Percentiles rank a stretch among this genome's conserved stretches.
These are phyloP conservation scores for Xanthia icteritia DNA, from an alignment of 2,888 invertebrate species.

Conservation along the genomic window DNA sequence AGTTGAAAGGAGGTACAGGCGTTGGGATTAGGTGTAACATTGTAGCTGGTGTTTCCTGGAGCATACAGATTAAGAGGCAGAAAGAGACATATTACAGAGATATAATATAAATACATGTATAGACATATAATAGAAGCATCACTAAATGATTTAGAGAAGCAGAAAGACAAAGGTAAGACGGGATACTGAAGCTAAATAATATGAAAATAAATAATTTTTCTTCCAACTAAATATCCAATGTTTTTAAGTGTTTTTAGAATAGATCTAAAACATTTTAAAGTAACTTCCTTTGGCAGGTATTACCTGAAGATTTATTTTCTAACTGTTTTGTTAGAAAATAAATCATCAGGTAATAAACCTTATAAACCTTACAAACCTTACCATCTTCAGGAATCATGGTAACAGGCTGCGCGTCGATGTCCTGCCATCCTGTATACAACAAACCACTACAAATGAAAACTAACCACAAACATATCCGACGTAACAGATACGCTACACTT, in stretches of 20 bases:
- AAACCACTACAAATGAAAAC: neutral
- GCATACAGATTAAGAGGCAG: neutral
- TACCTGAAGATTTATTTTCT: neutral
- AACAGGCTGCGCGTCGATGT: no score
- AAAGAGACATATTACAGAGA: neutral
- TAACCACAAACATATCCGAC: neutral
- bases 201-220: neutral
- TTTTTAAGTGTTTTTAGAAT: neutral
- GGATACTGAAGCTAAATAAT: neutral
- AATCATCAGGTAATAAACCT: no score
- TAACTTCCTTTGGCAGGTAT: neutral
- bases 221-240: neutral
- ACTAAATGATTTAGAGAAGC: neutral
- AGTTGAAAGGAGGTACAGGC: neutral
- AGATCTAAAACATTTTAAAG: neutral
- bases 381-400: no score
- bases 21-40: neutral
- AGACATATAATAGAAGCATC: neutral
- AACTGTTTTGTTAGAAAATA: no score
- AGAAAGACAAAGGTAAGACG: neutral
- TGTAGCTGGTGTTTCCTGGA: neutral
- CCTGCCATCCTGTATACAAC: no score
- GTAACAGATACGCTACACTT: conserved; percentile 3
- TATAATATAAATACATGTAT: neutral
- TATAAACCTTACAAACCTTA: no score